A percentile compares a stretch with the other conserved stretches of the same genome.
phyloP scores from a whole-genome alignment of 1,140 invertebrate species.

The Glossosoma conforme region DNA sequence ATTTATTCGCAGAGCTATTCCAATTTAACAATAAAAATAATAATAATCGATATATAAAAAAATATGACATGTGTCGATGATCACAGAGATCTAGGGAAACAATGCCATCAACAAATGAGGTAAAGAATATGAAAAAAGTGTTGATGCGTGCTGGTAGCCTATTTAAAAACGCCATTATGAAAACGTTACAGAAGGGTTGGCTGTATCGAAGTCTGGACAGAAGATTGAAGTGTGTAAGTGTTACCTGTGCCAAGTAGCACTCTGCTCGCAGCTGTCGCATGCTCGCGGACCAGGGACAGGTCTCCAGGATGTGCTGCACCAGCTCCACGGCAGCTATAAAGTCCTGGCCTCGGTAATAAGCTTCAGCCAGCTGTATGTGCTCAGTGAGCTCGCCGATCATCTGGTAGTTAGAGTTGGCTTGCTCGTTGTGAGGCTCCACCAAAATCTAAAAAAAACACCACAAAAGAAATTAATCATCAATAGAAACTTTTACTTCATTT shows the following conservation, averaged over 20 bases:
- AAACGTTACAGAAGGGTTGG: no score
- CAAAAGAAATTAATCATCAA: not conserved
- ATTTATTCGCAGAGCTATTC: no score
- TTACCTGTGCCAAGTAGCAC: constrained; percentile 63
- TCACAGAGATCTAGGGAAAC: no score
- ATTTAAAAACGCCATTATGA: no score
- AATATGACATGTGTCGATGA: no score
- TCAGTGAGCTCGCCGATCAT: constrained; percentile 61
- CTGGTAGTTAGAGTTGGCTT: constrained; percentile 63
- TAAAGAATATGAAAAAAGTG: no score
- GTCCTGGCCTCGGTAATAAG: constrained; percentile 62
- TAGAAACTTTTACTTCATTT: not conserved
- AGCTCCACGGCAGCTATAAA: constrained; percentile 65
- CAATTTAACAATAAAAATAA: no score
- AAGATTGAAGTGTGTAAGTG: no score
- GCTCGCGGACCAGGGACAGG: constrained; percentile 83
- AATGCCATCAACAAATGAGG: no score
- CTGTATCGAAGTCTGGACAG: no score
- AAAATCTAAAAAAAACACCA: constrained; percentile 54
- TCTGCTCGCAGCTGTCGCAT: constrained; percentile 83
- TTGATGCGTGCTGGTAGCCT: no score
- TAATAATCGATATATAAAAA: no score
- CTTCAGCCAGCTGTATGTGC: constrained; percentile 63
- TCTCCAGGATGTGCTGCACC: constrained; percentile 73
- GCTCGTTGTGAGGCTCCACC: constrained; percentile 70